Base-by-base conservation (phyloP, 2,113 vertebrate species). In the Zosterops japonicus region DNA sequence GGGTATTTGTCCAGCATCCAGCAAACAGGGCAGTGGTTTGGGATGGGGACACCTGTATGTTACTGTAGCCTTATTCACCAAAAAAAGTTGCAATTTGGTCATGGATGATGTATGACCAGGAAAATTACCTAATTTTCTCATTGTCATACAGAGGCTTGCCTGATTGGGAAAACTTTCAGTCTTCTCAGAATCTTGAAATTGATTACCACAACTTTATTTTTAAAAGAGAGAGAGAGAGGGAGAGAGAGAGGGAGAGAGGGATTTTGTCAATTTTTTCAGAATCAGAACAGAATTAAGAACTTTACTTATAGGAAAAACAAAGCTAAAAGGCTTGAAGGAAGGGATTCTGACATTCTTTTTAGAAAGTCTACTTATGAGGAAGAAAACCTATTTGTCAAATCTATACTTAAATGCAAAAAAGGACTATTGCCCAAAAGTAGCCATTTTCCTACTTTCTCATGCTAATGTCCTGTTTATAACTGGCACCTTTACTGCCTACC, bases 381-480 rank as follows among this genome's bases (percentile, higher is more conserved):
- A 88, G 49, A 70, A 92, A 91, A 90, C 29, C 64, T 97, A 95
- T 27, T 96, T 97, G 96, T 96, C 91, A 94, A 96, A 90, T 74
- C 92, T 95, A 95, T 95, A 92, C 75, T 95, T 93, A 53, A 82
- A 83, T n/a, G 36, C 91, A 63, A 80, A 95, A 95, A 96, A 96
- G 88, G 78, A 82, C 83, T 75, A 49, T 71, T 96, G 95, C 96
- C 96, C 97, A 95, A 97, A 96, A 96, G 93, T 93, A 97, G 87
- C 92, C 53, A 67, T 90, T 97, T 92, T 39, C 87, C 95, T 96
- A 98, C 98, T 98, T 98, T 98, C 98, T 98, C 97, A 98, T 98
- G 98, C 98, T 98, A 98, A 98, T 98, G 98, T 97, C 94, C 98
- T 98, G 98, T 99, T 99, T 99, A 99, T 99, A 99, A 98, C 96